phyloP scores from a whole-genome alignment of 2,888 invertebrate genomes.

The Lymantria monacha region DNA sequence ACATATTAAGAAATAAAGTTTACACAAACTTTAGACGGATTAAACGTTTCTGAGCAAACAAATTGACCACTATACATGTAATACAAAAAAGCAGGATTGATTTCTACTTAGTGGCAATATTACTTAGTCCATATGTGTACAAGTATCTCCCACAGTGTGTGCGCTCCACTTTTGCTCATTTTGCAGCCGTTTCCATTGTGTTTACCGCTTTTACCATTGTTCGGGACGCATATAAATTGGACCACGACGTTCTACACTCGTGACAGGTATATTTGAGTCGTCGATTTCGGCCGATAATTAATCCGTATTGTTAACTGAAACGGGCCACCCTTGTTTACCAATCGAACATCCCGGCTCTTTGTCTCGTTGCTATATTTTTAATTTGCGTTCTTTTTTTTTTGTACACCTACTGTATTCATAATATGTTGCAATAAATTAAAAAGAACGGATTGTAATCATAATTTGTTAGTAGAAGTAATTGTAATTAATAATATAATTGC shows the following conservation, averaged over 20 bases:
- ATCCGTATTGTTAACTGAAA: conserved; percentile 77
- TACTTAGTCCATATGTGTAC: conserved; percentile 20
- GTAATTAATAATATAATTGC: conserved; percentile 20
- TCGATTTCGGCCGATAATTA: conserved; percentile 80
- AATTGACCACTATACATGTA: not conserved
- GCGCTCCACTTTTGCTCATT: conserved; percentile 62
- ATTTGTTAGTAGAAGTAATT: conserved; percentile 33
- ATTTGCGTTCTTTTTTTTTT: conserved; percentile 44
- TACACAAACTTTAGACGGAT: too few relatives aligned
- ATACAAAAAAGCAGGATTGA: not conserved
- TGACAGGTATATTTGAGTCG: conserved; percentile 82
- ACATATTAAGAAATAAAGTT: too few relatives aligned
- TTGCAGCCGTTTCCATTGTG: conserved; percentile 73
- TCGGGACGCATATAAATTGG: conserved; percentile 77
- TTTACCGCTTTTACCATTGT: conserved; percentile 80
- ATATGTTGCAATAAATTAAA: conserved; percentile 15
- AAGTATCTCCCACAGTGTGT: conserved; percentile 23
- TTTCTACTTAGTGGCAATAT: conserved; percentile 13
- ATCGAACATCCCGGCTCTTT: conserved; percentile 47
- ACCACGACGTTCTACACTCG: conserved; percentile 66
- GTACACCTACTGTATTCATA: conserved; percentile 25
- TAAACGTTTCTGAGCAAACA: not conserved
- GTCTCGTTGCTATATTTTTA: conserved; percentile 48
- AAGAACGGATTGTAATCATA: conserved; percentile 21
- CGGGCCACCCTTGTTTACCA: conserved; percentile 74